Base-by-base conservation (phyloP, 2,888 invertebrate genomes). In the Dolichopus griseipennis region DNA sequence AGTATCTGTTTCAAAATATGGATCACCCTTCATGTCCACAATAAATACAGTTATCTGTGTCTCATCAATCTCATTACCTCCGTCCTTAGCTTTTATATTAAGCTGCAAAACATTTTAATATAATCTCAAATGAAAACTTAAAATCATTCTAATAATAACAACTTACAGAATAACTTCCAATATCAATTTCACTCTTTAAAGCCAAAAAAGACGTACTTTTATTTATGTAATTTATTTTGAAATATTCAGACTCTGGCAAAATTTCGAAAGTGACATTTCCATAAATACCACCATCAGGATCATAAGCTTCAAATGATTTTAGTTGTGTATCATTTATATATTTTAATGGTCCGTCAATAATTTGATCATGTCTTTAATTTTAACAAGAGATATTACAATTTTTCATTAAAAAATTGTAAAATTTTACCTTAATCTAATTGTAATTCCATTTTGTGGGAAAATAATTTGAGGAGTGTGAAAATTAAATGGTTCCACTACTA, bases 401-500 rank as follows among this genome's bases (percentile, higher is more conserved):
- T 10, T 12, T 37, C 3, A 37, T 37, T 37, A 37, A 37, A 37
- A n/a, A 37, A 7, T 18, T 52, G 9, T 15, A 52, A 52, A 52
- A 64, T 85, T 84, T 77, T 78, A 82, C 9, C 82, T 78, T 3
- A 85, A 76, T 68, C 84, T 77, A 27, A 85, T 27, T 27, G 5
- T 76, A 5, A 73, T 73, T 27, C 78, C 71, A 0, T 76, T 78
- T 2, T 75, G 67, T 0, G 88, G 88, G 74, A 83, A 85, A 37
- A 80, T 76, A 71, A 88, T 86, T 65, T 74, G 75, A 0, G 88
- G 88, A 2, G 75, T 73, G 71, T 85, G 78, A 77, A 84, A 88
- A 78, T 88, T 89, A 77, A 80, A 85, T 1, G 86, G 87, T 0
- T 76, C 77, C 34, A 89, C 77, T 69, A 77, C 75, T 66, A 86